A percentile compares a stretch with the other conserved stretches of the same genome.
These are phyloP conservation scores for Mallotus villosus DNA, from an alignment of 2,797 vertebrate genomes.

Conservation along the genomic window DNA sequence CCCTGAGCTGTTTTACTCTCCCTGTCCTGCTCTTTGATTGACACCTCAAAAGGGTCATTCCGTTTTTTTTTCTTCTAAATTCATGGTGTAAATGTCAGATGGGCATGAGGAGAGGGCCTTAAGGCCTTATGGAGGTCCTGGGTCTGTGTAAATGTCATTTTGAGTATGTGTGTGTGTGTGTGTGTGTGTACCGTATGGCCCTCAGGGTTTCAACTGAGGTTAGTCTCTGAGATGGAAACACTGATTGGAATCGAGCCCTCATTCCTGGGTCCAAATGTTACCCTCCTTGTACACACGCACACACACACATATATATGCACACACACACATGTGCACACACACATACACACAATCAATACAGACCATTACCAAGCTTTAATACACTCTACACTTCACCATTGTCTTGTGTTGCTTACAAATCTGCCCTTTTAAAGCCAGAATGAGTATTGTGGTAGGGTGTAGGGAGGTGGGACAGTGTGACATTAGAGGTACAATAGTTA, in stretches of 20 bases:
- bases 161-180: constrained; percentile 17
- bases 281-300: constrained; percentile 1
- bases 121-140: constrained; percentile 22
- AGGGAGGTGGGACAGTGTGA: not conserved
- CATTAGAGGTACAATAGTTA: not conserved
- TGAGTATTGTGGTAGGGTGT: not conserved
- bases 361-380: constrained; percentile 1
- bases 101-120: constrained; percentile 20
- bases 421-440: constrained; percentile 8
- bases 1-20: constrained; percentile 26
- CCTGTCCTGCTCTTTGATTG: constrained; percentile 30
- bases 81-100: constrained; percentile 37
- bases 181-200: constrained; percentile 14
- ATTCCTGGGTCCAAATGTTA: constrained; percentile 32
- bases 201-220: constrained; percentile 21
- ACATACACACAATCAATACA: constrained; percentile 7
- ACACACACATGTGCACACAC: constrained; percentile 8
- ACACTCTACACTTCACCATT: not conserved
- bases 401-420: constrained; percentile 13
- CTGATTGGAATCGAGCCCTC: constrained; percentile 35
- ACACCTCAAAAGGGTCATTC: constrained; percentile 28
- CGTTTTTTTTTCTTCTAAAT: constrained; percentile 16
- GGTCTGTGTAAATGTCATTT: constrained; percentile 16
- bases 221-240: constrained; percentile 35
- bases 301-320: not conserved